Evolutionary conservation across 2,113 vertebrate species (phyloP).

Genomic region (Xiphias gladius): DNA sequence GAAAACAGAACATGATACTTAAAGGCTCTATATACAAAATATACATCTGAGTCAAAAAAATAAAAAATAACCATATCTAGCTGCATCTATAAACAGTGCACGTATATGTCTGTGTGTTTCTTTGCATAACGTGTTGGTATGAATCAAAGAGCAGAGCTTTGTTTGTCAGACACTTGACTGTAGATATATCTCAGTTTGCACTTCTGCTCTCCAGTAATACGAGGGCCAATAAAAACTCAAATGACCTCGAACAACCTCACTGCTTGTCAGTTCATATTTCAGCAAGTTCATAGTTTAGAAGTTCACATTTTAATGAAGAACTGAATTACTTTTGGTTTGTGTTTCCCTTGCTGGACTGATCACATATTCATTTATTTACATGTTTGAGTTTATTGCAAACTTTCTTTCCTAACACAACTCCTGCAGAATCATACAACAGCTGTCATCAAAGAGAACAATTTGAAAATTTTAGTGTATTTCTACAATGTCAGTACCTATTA

Average conservation of each 20-base stretch:
- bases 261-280: background rate
- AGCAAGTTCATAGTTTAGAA: background rate
- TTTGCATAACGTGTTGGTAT: background rate
- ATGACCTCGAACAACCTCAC: background rate
- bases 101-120: background rate
- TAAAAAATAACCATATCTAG: background rate
- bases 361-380: background rate
- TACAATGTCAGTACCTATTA: background rate
- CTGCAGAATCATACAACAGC: background rate
- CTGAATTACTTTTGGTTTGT: background rate
- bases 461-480: background rate
- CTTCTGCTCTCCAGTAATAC: background rate
- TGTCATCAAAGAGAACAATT: background rate
- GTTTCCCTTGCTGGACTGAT: background rate
- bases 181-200: background rate
- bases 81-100: background rate
- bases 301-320: background rate
- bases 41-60: background rate
- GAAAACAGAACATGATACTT: background rate
- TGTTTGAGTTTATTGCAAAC: background rate
- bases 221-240: background rate
- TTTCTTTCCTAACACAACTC: background rate
- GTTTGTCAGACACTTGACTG: background rate
- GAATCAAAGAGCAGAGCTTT: background rate
- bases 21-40: constrained; percentile 6